Base-by-base conservation (phyloP, 2,888 invertebrate genomes). In the Augochlorella aurata region DNA sequence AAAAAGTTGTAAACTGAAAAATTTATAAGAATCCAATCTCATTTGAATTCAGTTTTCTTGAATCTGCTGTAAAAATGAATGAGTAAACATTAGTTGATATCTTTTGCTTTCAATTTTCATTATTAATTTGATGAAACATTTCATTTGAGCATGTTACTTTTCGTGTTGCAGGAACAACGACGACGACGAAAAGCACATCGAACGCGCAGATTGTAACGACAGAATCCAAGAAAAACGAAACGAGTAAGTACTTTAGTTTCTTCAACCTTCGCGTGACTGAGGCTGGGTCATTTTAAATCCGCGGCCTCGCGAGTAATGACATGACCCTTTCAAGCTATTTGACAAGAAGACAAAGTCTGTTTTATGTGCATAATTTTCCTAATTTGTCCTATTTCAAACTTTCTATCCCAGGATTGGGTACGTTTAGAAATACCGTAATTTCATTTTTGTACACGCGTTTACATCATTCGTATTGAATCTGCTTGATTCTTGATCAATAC, bases 131-230 rank as follows among this genome's bases (percentile, higher is more conserved):
- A 4, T 44, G 0, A 5, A n/a, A 65, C 10, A 44, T n/a, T 65
- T 65, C 0, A 65, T 10, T 65, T 10, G 3, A 18, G 12, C 9
- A 1, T 44, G 1, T 65, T 90, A 47, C 50, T 68, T 2, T 38
- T 71, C n/a, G 21, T 47, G 50, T 66, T 63, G 12, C 71, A 14
- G 87, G 93, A 91, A 90, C 86, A 77, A 92, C 89, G 77, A 93
- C 92, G 72, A 92, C 93, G 78, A 93, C 90, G 83, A 91, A 89
- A 76, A 91, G 88, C 18, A 90, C 91, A 71, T 89, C 90, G 69
- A 91, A 90, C 54, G 90, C 90, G 5, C 90, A 91, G 49, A 88
- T 92, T 72, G 77, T 91, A 77, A 85, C 92, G 14, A 82, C 91
- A 24, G 92, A 92, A 54, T 66, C 85, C 16, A 89, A 86, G 76